Percentiles rank a stretch among this genome's conserved stretches.
Evolutionary conservation across 2,113 vertebrate species (phyloP).

Genomic region (Pluvianellus socialis): DNA sequence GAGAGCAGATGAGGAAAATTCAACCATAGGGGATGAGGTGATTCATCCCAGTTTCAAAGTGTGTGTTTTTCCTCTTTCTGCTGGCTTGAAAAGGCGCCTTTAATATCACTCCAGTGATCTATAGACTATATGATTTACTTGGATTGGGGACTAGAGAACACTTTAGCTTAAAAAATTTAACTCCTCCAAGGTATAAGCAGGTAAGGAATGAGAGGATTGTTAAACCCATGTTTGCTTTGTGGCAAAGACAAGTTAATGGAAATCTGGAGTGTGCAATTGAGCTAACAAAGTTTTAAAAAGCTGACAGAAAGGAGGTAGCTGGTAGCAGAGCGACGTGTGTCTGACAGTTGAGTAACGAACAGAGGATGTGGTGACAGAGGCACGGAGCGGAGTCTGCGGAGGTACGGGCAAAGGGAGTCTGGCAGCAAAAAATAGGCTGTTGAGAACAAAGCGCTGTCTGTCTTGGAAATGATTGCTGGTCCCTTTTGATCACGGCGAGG

Average conservation of each 20-base stretch:
- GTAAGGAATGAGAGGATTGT: conserved; percentile 35
- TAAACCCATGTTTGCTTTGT: conserved; percentile 37
- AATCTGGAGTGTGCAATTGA: conserved; percentile 4
- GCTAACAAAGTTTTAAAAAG: conserved; percentile 22
- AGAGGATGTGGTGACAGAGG: conserved; percentile 6
- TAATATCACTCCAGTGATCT: neutral
- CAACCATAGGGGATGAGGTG: rapidly evolving
- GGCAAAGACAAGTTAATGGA: conserved; percentile 43
- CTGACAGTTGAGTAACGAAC: neutral
- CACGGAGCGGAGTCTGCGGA: neutral
- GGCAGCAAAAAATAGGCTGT: conserved; percentile 19
- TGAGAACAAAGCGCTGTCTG: conserved; percentile 32
- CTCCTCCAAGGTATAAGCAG: neutral
- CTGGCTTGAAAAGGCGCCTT: neutral
- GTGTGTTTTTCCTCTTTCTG: neutral
- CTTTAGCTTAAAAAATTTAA: neutral
- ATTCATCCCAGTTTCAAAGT: neutral
- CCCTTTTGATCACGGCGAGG: conserved; percentile 46
- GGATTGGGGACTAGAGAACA: neutral
- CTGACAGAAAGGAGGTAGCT: conserved; percentile 11
- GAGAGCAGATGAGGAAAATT: neutral
- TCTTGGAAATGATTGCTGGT: neutral
- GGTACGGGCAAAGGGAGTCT: neutral
- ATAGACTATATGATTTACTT: neutral
- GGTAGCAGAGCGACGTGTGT: neutral